These are phyloP conservation scores for Zaprionus africanus DNA, from an alignment of 1,140 invertebrate genomes.

Conservation along the genomic window DNA sequence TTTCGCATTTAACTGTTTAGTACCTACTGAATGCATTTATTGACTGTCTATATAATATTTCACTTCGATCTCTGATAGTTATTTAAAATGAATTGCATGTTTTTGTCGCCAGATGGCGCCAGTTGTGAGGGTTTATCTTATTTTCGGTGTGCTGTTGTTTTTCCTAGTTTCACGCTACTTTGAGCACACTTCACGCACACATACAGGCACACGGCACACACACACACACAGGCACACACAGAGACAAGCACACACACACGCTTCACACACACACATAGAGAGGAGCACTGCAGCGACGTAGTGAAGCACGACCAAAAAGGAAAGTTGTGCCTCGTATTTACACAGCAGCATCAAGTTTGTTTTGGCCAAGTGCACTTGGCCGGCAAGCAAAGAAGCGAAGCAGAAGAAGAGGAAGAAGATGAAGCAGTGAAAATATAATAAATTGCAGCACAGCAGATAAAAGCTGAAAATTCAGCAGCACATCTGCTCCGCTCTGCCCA, in stretches of 20 bases:
- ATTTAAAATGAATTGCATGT: neutral
- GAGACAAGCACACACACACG: neutral
- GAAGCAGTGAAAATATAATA: constrained; percentile 22
- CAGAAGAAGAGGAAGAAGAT: no score
- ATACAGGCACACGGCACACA: neutral
- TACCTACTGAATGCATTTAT: no score
- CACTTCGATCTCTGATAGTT: neutral
- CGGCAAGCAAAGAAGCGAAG: neutral
- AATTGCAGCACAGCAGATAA: constrained; percentile 20
- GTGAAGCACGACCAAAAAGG: constrained; percentile 6
- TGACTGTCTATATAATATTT: neutral
- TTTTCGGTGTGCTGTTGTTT: constrained; percentile 11
- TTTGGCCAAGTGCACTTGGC: constrained; percentile 45
- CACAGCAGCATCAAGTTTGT: constrained; percentile 32
- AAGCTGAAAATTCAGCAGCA: neutral
- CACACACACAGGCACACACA: neutral
- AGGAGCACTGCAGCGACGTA: neutral
- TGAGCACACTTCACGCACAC: constrained; percentile 12
- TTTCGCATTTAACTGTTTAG: no score
- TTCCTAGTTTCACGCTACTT: neutral
- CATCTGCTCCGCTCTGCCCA: neutral
- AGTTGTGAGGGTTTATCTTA: constrained; percentile 24
- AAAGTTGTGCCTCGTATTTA: constrained; percentile 34
- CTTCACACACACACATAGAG: no score
- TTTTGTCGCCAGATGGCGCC: constrained; percentile 26